These are phyloP conservation scores for Nomada ruficornis DNA, from an alignment of 2,888 invertebrate genomes.

Conservation along the genomic window DNA sequence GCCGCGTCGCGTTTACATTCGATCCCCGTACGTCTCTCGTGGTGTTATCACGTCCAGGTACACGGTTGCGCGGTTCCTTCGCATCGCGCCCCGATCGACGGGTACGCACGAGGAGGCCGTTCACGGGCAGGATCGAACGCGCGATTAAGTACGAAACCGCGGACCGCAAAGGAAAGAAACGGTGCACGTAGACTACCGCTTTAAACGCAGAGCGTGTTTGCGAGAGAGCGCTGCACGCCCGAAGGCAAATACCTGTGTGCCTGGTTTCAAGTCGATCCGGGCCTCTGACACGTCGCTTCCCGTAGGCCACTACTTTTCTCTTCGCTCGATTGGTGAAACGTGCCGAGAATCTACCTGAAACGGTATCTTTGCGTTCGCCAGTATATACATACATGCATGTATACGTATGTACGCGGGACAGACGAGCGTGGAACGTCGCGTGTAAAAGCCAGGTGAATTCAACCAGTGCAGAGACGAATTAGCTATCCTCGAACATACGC, in stretches of 20 bases:
- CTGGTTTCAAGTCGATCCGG: conserved; percentile 64
- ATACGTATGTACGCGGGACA: not conserved
- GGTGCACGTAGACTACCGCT: conserved; percentile 28
- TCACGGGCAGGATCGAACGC: not conserved
- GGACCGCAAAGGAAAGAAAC: conserved; percentile 15
- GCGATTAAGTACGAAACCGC: conserved; percentile 17
- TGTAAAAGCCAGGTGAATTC: not conserved
- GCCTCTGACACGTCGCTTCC: conserved; percentile 60
- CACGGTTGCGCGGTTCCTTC: not conserved
- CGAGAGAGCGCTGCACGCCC: conserved; percentile 70
- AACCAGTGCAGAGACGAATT: not conserved
- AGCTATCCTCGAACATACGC: not conserved
- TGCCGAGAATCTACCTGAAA: conserved; percentile 22
- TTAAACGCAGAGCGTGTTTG: conserved; percentile 61
- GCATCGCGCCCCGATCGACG: not conserved
- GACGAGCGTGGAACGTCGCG: conserved; percentile 2
- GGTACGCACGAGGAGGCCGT: not conserved
- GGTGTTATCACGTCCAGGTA: conserved; percentile 7
- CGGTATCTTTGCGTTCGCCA: conserved; percentile 17
- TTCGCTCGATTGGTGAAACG: conserved; percentile 46
- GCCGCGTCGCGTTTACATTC: conserved; percentile 19
- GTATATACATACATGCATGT: no score
- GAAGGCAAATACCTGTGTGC: conserved; percentile 75
- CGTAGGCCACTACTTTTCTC: conserved; percentile 39
- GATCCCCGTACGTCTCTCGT: not conserved